phyloP scores from a whole-genome alignment of 2,888 invertebrate species.

The Eustalomyia histrio region DNA sequence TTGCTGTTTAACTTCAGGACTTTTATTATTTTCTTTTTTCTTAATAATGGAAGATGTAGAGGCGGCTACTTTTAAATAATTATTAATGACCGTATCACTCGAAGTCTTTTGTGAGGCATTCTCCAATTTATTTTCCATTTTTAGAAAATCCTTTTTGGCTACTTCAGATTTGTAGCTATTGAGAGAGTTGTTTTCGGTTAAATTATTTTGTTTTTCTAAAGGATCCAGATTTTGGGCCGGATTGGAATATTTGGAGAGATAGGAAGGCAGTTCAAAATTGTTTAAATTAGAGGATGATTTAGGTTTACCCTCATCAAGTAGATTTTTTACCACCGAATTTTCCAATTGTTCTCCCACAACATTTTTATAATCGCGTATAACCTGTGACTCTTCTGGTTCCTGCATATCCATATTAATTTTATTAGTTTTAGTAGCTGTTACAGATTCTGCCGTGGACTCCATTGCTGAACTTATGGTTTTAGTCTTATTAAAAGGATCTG shows the following conservation, averaged over 20 bases:
- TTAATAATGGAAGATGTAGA: slow-evolving; percentile 70
- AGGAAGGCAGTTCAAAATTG: slow-evolving; percentile 73
- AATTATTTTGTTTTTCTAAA: slow-evolving; percentile 76
- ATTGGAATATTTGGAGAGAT: slow-evolving; percentile 72
- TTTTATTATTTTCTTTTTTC: slow-evolving; percentile 75
- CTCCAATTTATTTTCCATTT: slow-evolving; percentile 72
- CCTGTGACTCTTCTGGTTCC: slow-evolving; percentile 71
- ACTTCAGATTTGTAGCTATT: slow-evolving; percentile 44
- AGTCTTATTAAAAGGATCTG: slow-evolving; percentile 26
- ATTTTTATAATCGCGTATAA: slow-evolving; percentile 77
- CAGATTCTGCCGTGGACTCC: slow-evolving; percentile 31
- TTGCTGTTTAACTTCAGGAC: slow-evolving; percentile 47
- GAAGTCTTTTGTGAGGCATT: slow-evolving; percentile 59
- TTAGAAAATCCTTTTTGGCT: slow-evolving; percentile 61
- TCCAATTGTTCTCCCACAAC: slow-evolving; percentile 71
- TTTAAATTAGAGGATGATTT: slow-evolving; percentile 64
- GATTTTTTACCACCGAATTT: slow-evolving; percentile 70
- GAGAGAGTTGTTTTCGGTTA: slow-evolving; percentile 71
- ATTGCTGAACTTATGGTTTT: slow-evolving; percentile 3
- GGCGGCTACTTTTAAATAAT: slow-evolving; percentile 76
- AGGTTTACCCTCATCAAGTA: slow-evolving; percentile 67
- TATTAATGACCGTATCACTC: slow-evolving; percentile 76
- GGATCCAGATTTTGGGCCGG: slow-evolving; percentile 40
- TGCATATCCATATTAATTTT: slow-evolving; percentile 44
- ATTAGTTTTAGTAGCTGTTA: background rate